These are phyloP conservation scores for Lasioglossum calceatum DNA, from an alignment of 2,888 invertebrate species.

Conservation along the genomic window DNA sequence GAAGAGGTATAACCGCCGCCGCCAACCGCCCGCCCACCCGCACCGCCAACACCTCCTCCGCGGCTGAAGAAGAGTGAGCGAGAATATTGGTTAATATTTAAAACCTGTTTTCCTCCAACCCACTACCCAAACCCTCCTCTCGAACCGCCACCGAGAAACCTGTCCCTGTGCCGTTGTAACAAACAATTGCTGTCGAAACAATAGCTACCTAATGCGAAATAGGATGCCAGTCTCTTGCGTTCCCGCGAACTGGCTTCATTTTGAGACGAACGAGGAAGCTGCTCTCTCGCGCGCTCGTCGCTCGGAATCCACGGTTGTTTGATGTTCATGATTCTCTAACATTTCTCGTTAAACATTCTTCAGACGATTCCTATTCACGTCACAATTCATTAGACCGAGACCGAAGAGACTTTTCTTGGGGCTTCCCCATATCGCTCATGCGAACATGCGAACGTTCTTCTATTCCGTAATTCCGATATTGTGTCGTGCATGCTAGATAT, in stretches of 20 bases:
- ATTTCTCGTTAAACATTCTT: constrained; percentile 44
- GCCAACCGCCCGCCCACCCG: neutral
- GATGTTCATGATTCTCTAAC: constrained; percentile 56
- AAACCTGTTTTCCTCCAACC: constrained; percentile 40
- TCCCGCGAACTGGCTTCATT: constrained; percentile 53
- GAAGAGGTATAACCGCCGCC: neutral
- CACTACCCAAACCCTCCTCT: neutral
- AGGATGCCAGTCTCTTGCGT: constrained; percentile 50
- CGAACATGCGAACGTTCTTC: neutral
- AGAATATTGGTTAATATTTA: constrained; percentile 38
- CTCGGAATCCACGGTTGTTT: constrained; percentile 49
- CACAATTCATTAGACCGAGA: constrained; percentile 26
- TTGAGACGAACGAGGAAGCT: constrained; percentile 2
- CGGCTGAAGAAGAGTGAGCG: neutral
- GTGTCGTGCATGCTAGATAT: neutral
- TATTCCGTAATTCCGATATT: neutral
- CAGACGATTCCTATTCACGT: constrained; percentile 22
- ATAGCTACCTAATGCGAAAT: constrained; percentile 69
- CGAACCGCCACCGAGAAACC: neutral
- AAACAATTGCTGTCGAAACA: constrained; percentile 61
- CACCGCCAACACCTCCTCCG: neutral
- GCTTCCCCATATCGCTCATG: neutral
- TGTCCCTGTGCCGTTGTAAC: constrained; percentile 14
- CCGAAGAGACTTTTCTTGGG: neutral
- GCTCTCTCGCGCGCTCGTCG: constrained; percentile 15